A percentile compares a stretch with the other conserved stretches of the same genome.
Evolutionary conservation across 2,113 vertebrate genomes (phyloP).

Genomic region (Calyptomena viridis): DNA sequence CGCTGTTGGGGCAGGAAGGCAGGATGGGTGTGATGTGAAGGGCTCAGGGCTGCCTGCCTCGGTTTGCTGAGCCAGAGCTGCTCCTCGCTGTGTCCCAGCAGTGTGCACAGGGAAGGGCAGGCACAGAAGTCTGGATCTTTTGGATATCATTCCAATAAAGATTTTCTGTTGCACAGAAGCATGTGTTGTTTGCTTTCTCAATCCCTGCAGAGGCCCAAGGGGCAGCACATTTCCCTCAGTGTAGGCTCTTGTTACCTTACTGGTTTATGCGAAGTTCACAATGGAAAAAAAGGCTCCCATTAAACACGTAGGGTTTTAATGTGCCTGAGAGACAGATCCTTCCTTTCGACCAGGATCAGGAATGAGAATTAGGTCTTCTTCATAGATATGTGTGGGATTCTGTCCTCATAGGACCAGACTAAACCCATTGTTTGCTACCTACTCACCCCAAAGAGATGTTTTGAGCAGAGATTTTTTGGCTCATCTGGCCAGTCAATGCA

Average conservation of each 20-base stretch:
- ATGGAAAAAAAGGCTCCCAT: neutral
- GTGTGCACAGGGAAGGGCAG: neutral
- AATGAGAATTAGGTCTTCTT: neutral
- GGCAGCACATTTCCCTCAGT: neutral
- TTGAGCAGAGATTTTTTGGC: neutral
- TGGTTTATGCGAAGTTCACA: neutral
- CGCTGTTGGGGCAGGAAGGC: neutral
- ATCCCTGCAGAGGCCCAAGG: neutral
- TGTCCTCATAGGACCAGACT: neutral
- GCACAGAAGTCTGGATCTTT: neutral
- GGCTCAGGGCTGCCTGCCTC: neutral
- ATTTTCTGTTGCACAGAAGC: constrained; percentile 54
- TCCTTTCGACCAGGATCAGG: neutral
- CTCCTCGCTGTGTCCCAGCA: accelerated
- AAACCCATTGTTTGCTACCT: neutral
- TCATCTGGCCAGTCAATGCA: neutral
- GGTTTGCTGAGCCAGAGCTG: neutral
- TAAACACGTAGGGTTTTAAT: neutral
- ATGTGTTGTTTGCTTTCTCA: neutral
- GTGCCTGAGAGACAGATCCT: neutral
- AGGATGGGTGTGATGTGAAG: neutral
- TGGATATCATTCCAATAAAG: constrained; percentile 57
- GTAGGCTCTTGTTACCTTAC: neutral
- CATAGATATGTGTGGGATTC: neutral
- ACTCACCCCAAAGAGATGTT: neutral